Base-by-base conservation (phyloP, 2,113 vertebrate genomes). In the Noctilio leporinus region DNA sequence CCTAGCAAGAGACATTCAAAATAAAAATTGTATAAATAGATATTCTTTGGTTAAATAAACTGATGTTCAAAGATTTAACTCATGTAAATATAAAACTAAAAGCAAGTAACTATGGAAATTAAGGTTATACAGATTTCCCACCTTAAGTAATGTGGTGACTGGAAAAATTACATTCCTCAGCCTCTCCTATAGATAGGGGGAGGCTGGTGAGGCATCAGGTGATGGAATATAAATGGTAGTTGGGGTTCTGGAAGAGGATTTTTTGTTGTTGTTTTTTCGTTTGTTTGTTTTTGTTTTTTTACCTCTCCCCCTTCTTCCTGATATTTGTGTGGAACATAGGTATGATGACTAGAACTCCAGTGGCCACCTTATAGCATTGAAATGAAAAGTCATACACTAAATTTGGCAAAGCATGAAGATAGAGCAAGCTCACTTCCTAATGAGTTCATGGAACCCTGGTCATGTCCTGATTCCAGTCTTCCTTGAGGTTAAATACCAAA, bases 101-200 rank as follows among this genome's bases (percentile, higher is more conserved):
- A 78, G 30, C 22, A 96, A 95, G n/a, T n/a, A 93, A 89, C 83
- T 62, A 22, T 73, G 43, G 55, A 85, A 82, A 77, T 20, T 87
- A 53, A 88, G 33, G 30, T 93, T 67, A 51, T 24, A 90, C 55
- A 19, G 10, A 57, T 30, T 87, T 51, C 14, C 19, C 10, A 91
- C 43, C 4, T 91, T 51, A 65, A 38, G 30, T 53, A 83, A 86
- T 78, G 38, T 77, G 40, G 16, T 91, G 3, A 70, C 11, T 69
- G 35, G 14, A 47, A 84, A 91, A 77, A 45, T 24, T 78, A 67
- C 11, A 93, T 70, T 78, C n/a, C 9, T 26, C 62, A 35, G 26
- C 73, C 35, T 89, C n/a, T 35, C 59, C 51, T 70, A 76, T 26
- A 94, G 75, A 85, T 62, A 45, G 19, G 24, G 24, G 12, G 11